Percentiles rank a stretch among this genome's conserved stretches.
These are phyloP conservation scores for Yasuhikotakia modesta DNA, from an alignment of 2,797 vertebrate species.

Conservation along the genomic window DNA sequence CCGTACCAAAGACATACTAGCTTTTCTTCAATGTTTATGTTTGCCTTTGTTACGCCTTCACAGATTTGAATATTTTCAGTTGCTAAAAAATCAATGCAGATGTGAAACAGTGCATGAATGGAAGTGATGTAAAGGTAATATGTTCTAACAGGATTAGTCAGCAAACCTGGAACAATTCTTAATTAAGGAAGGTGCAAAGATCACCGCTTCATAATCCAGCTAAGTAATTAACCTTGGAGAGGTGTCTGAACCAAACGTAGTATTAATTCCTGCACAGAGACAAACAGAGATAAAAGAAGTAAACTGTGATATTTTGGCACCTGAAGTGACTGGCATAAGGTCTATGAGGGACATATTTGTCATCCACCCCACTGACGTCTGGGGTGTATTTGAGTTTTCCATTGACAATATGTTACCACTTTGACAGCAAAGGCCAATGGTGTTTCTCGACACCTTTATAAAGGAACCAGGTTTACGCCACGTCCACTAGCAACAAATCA, in stretches of 20 bases:
- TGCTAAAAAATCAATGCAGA: slow-evolving; percentile 5
- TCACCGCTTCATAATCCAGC: slow-evolving; percentile 19
- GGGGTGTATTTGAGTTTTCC: slow-evolving; percentile 65
- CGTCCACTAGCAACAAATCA: slow-evolving; percentile 64
- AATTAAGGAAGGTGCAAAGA: background rate
- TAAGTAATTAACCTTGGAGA: slow-evolving; percentile 36
- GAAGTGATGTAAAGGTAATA: slow-evolving; percentile 17
- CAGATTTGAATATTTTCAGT: background rate
- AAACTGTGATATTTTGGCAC: slow-evolving; percentile 40
- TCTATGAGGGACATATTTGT: slow-evolving; percentile 68
- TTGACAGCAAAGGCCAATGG: slow-evolving; percentile 62
- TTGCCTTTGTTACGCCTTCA: background rate
- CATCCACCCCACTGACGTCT: slow-evolving; percentile 63
- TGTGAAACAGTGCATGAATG: slow-evolving; percentile 12
- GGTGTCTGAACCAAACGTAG: slow-evolving; percentile 28
- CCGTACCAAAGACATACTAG: background rate
- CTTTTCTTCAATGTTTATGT: background rate
- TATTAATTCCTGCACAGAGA: slow-evolving; percentile 24
- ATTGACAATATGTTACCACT: slow-evolving; percentile 74
- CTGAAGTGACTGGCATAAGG: slow-evolving; percentile 48
- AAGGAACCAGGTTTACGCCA: slow-evolving; percentile 54
- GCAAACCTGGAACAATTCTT: background rate
- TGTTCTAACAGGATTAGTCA: slow-evolving; percentile 20
- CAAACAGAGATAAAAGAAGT: slow-evolving; percentile 27
- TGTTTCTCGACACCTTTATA: slow-evolving; percentile 61